Evolutionary conservation across 2,797 vertebrate species (phyloP).

Genomic region (Botia kubotai): DNA sequence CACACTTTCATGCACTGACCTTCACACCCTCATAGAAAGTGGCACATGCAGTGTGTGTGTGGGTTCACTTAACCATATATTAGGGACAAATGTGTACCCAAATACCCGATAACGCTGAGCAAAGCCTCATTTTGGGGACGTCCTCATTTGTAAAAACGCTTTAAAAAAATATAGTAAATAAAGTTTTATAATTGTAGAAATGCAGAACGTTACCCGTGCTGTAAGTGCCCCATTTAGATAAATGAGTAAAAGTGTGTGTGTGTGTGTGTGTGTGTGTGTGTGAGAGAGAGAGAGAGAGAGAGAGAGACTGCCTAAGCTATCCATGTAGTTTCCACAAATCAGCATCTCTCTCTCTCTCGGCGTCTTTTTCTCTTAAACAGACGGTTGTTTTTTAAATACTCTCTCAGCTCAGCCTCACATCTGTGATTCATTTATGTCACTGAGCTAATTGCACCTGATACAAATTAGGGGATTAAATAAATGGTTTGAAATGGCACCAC

Average conservation of each 20-base stretch:
- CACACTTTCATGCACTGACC: constrained; percentile 18
- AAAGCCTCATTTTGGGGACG: no score
- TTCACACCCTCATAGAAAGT: constrained; percentile 43
- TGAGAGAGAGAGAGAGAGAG: background rate
- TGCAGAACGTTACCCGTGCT: no score
- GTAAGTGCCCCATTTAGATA: no score
- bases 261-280: background rate
- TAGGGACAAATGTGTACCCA: no score
- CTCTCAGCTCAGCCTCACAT: constrained; percentile 46
- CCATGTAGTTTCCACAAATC: constrained; percentile 31
- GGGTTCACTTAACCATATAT: no score
- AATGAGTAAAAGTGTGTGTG: no score
- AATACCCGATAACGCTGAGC: no score
- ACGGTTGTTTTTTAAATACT: constrained; percentile 39
- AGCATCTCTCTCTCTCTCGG: constrained; percentile 12
- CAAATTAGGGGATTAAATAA: constrained; percentile 58
- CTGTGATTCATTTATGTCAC: constrained; percentile 51
- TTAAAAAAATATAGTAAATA: no score
- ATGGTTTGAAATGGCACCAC: constrained; percentile 52
- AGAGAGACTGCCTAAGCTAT: constrained; percentile 17
- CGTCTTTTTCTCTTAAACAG: constrained; percentile 34
- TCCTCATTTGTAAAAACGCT: no score
- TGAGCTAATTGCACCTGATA: constrained; percentile 54
- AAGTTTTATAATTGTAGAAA: no score
- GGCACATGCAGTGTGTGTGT: background rate